Evolutionary conservation across 1,140 invertebrate genomes (phyloP).

Genomic region (Gonatopus flavifemur): DNA sequence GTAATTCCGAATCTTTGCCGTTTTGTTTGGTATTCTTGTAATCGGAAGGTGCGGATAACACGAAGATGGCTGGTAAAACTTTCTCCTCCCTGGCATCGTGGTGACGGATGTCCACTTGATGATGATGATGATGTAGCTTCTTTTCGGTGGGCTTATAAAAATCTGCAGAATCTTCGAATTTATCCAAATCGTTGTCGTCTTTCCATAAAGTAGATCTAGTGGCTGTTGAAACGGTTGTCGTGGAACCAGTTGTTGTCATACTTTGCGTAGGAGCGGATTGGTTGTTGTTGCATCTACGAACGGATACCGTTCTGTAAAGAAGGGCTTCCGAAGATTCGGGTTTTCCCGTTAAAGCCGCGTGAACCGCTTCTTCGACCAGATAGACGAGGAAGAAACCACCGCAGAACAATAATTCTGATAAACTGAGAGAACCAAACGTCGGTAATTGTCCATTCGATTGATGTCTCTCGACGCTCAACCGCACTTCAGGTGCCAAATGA

Average conservation of each 20-base stretch:
- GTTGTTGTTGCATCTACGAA: constrained; percentile 57
- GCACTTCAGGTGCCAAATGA: constrained; percentile 76
- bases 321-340: constrained; percentile 56
- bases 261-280: constrained; percentile 18
- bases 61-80: constrained; percentile 38
- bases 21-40: no score
- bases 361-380: constrained; percentile 71
- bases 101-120: constrained; percentile 7
- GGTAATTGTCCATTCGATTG: constrained; percentile 48
- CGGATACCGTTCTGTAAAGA: constrained; percentile 62
- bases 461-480: constrained; percentile 58
- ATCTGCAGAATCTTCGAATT: constrained; percentile 4
- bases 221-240: constrained; percentile 21
- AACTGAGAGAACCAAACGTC: constrained; percentile 52
- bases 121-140: not conserved
- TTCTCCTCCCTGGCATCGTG: constrained; percentile 20
- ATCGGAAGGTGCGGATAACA: constrained; percentile 24
- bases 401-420: constrained; percentile 70
- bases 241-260: constrained; percentile 24
- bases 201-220: constrained; percentile 22
- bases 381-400: constrained; percentile 75
- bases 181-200: constrained; percentile 9
- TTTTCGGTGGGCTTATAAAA: not conserved
- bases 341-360: constrained; percentile 60
- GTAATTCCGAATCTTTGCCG: not conserved